phyloP scores from a whole-genome alignment of 1,140 invertebrate species.

The Solenopsis invicta region DNA sequence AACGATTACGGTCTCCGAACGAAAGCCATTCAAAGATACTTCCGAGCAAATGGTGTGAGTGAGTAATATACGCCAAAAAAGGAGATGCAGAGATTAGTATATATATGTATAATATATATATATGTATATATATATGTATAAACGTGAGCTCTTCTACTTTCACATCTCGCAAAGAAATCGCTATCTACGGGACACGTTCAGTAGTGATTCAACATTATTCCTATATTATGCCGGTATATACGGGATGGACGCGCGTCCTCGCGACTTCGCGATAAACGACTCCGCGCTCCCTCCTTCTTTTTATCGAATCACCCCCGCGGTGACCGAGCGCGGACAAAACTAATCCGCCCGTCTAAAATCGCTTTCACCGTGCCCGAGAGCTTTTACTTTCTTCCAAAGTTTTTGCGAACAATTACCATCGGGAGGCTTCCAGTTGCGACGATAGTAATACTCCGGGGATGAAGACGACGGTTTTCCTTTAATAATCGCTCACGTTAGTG shows the following conservation, averaged over 20 bases:
- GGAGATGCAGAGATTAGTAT: conserved; percentile 73
- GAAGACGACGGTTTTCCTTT: not conserved
- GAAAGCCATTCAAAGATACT: conserved; percentile 74
- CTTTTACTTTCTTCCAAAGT: conserved; percentile 32
- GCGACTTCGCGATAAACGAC: not conserved
- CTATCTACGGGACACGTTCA: conserved; percentile 64
- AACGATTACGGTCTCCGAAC: conserved; percentile 67
- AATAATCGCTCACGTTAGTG: conserved; percentile 6
- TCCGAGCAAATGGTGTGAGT: conserved; percentile 68
- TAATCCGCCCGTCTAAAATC: conserved; percentile 22
- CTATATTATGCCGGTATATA: conserved; percentile 15
- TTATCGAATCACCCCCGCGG: not conserved
- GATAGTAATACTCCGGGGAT: conserved; percentile 6
- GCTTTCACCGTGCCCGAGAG: conserved; percentile 26
- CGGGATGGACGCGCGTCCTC: conserved; percentile 10
- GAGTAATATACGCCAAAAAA: conserved; percentile 70
- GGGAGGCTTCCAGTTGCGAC: conserved; percentile 6
- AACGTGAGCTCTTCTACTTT: conserved; percentile 66
- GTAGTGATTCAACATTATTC: conserved; percentile 27
- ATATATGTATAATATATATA: conserved; percentile 43
- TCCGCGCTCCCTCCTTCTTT: not conserved
- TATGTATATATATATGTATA: conserved; percentile 31
- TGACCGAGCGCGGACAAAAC: not conserved
- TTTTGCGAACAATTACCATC: conserved; percentile 40
- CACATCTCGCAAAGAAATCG: conserved; percentile 45